phyloP scores from a whole-genome alignment of 2,113 vertebrate species.

The Morone chrysops region DNA sequence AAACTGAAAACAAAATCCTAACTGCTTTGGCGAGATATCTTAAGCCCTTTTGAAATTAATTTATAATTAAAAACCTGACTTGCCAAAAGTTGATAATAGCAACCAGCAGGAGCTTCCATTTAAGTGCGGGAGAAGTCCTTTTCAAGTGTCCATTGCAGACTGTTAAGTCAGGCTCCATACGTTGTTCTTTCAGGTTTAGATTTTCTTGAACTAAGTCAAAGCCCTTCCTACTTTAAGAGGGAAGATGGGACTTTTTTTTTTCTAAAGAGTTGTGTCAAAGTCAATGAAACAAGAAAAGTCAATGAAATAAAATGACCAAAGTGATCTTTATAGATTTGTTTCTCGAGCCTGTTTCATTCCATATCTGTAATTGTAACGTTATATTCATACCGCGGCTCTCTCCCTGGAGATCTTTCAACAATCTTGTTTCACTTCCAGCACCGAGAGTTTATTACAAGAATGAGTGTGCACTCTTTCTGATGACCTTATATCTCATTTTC shows the following conservation, averaged over 20 bases:
- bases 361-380: constrained; percentile 63
- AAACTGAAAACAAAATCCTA: constrained; percentile 1
- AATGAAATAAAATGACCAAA: constrained; percentile 54
- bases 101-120: constrained; percentile 43
- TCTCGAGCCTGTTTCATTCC: constrained; percentile 45
- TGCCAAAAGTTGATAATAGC: constrained; percentile 63
- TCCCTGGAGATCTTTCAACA: constrained; percentile 54
- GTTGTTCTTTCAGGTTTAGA: constrained; percentile 44
- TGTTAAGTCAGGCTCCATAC: constrained; percentile 31
- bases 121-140: constrained; percentile 27
- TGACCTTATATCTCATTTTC: constrained; percentile 79
- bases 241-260: constrained; percentile 26
- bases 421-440: constrained; percentile 54
- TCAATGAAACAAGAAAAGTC: constrained; percentile 60
- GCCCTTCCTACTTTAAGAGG: constrained; percentile 47
- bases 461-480: constrained; percentile 40
- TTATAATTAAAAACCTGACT: constrained; percentile 64
- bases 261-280: constrained; percentile 57
- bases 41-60: constrained; percentile 55
- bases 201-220: constrained; percentile 52
- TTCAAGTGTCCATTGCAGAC: constrained; percentile 46
- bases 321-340: constrained; percentile 61
- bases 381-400: constrained; percentile 39
- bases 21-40: constrained; percentile 27
- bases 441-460: constrained; percentile 45